Conservation (phyloP, 1,140 invertebrate genomes). For the Paracyclopina nana region DNA sequence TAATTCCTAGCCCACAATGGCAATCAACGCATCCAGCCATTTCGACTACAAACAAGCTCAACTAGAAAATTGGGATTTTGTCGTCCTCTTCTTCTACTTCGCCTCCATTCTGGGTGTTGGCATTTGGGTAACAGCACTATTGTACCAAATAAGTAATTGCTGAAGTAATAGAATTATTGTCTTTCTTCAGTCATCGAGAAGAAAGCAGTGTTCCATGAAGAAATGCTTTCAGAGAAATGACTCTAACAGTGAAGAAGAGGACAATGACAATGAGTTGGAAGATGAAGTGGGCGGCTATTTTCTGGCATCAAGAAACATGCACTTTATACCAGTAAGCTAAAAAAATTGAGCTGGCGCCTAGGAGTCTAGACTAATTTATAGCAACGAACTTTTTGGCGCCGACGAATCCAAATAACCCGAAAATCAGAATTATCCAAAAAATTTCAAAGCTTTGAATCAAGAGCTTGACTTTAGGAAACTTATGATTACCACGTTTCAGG, state of each 20-base stretch:
- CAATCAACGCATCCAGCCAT: too few species aligned
- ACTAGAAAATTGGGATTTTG: too few species aligned
- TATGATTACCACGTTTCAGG: slow-evolving; percentile 24
- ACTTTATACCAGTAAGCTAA: slow-evolving; percentile 25
- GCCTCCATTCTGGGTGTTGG: slow-evolving; percentile 23
- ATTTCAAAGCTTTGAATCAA: neutral
- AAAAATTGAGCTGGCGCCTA: neutral
- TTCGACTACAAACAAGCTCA: too few species aligned
- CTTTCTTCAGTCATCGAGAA: too few species aligned
- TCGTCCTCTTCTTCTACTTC: slow-evolving; percentile 25
- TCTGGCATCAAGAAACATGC: slow-evolving; percentile 31
- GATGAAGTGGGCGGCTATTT: slow-evolving; percentile 35
- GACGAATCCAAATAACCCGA: neutral
- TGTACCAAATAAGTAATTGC: neutral
- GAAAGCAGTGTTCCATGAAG: too few species aligned
- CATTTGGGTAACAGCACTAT: slow-evolving; percentile 24
- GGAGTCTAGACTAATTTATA: neutral
- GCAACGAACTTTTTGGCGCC: neutral
- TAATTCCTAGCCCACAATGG: too few species aligned
- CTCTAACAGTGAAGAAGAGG: too few species aligned
- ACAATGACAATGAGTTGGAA: slow-evolving; percentile 27
- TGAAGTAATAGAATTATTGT: neutral
- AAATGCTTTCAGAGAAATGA: too few species aligned
- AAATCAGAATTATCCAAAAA: neutral
- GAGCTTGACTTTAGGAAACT: neutral